These are phyloP conservation scores for Oriolus oriolus DNA, from an alignment of 2,113 vertebrate species.

Conservation along the genomic window DNA sequence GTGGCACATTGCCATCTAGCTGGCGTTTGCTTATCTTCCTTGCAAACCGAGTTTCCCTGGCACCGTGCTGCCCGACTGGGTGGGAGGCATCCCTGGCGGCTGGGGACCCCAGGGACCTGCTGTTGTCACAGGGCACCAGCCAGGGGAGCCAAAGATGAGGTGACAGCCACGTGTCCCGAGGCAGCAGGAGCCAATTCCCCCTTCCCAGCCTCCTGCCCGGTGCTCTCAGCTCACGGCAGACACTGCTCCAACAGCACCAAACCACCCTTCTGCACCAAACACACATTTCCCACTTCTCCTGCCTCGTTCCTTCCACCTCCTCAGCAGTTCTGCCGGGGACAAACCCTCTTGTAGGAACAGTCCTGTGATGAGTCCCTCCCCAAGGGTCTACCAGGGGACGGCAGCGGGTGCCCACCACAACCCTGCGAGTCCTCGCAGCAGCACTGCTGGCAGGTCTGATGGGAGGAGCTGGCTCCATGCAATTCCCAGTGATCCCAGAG, in stretches of 20 bases:
- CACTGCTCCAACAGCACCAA: background rate
- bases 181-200: fast-evolving
- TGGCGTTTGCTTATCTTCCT: constrained; percentile 5
- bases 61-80: fast-evolving
- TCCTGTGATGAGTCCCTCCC: background rate
- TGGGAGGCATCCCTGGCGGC: background rate
- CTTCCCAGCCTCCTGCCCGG: background rate
- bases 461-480: background rate
- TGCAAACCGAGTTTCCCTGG: background rate
- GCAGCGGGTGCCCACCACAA: background rate
- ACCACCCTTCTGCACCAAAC: background rate
- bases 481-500: background rate
- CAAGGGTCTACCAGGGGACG: background rate
- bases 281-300: background rate
- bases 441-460: background rate
- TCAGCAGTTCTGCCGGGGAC: background rate
- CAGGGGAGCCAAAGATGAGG: background rate
- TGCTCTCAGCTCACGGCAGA: background rate
- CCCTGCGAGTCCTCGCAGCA: background rate
- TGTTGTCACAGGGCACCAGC: background rate
- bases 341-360: fast-evolving
- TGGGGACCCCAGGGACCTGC: background rate
- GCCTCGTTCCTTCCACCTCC: background rate
- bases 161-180: fast-evolving
- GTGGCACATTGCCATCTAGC: constrained; percentile 58